Conservation (phyloP, 2,888 invertebrate species). For the Chloroclystis v-ata region DNA sequence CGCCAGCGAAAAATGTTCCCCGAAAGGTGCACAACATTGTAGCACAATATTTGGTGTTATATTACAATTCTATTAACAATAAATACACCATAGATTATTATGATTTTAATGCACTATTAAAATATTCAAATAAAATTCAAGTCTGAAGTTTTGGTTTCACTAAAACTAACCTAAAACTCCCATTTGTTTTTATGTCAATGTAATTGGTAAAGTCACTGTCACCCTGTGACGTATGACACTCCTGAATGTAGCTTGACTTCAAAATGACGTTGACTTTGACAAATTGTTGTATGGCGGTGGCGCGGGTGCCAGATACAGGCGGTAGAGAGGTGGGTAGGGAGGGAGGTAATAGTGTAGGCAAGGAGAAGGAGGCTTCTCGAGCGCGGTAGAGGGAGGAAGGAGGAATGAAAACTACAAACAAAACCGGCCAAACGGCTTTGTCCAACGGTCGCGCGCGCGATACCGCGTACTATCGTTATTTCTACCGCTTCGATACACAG, state of each 20-base stretch:
- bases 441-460: slow-evolving; percentile 72
- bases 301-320: too few species aligned
- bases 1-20: slow-evolving; percentile 33
- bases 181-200: too few species aligned
- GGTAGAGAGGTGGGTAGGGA: neutral
- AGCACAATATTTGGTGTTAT: neutral
- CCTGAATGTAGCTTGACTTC: too few species aligned
- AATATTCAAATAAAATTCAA: too few species aligned
- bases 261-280: too few species aligned
- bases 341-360: neutral
- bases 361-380: slow-evolving; percentile 1
- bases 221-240: too few species aligned
- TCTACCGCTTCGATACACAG: slow-evolving; percentile 42
- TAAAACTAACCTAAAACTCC: too few species aligned
- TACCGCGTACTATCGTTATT: slow-evolving; percentile 64
- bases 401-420: slow-evolving; percentile 36
- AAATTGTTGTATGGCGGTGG: too few species aligned
- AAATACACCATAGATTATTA: too few species aligned
- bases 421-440: slow-evolving; percentile 75
- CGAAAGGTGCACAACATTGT: slow-evolving; percentile 53
- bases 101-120: too few species aligned
- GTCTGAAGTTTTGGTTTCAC: too few species aligned
- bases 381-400: slow-evolving; percentile 37
- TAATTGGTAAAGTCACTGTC: too few species aligned
- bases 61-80: neutral